These are phyloP conservation scores for Catharus fuscescens DNA, from an alignment of 2,113 vertebrate genomes.

Conservation along the genomic window DNA sequence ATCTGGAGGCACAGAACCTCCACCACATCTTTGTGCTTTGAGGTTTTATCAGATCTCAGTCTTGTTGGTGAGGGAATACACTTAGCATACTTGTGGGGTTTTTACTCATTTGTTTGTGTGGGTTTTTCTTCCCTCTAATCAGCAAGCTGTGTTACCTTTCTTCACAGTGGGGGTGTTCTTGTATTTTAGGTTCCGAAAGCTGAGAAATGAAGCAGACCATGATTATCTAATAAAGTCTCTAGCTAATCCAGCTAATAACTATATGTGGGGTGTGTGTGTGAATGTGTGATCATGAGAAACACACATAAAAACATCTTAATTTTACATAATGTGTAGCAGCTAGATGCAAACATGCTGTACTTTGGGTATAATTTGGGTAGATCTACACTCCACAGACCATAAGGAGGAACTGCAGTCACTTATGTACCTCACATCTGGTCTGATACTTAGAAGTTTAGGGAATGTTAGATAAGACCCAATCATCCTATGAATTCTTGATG, in stretches of 20 bases:
- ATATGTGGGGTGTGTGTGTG: neutral
- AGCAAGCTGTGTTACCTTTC: conserved; percentile 5
- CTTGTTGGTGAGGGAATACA: neutral
- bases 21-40: neutral
- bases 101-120: neutral
- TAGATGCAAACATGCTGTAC: neutral
- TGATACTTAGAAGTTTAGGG: neutral
- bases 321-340: neutral
- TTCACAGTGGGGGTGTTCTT: neutral
- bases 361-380: neutral
- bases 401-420: neutral
- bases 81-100: neutral
- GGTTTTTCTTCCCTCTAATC: neutral
- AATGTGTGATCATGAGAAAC: neutral
- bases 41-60: neutral
- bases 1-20: neutral
- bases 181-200: neutral
- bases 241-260: neutral
- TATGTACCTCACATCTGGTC: neutral
- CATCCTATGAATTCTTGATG: neutral
- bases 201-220: neutral
- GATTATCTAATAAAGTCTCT: neutral
- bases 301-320: neutral
- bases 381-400: neutral
- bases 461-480: neutral